Percentiles rank a stretch among this genome's conserved stretches.
Evolutionary conservation across 2,888 invertebrate species (phyloP).

Genomic region (Vanessa cardui): DNA sequence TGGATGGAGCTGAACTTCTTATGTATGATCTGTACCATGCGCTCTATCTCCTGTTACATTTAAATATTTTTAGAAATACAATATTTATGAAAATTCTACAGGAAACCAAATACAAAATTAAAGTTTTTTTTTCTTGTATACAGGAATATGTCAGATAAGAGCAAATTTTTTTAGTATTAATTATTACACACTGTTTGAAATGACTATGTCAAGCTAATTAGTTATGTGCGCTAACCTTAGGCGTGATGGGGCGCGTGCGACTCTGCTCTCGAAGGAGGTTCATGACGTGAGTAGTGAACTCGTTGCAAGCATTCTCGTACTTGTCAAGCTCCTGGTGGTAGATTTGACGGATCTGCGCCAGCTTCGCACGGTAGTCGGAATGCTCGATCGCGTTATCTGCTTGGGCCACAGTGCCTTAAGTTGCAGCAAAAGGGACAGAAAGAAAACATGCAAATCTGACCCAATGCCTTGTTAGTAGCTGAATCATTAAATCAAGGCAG

Average conservation of each 20-base stretch:
- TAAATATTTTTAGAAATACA: neutral
- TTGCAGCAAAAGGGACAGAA: conserved; percentile 58
- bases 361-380: conserved; percentile 99
- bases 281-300: conserved; percentile 99
- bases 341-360: conserved; percentile 99
- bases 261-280: conserved; percentile 98
- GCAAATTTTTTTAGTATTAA: too few species aligned
- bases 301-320: conserved; percentile 99
- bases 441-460: conserved; percentile 61
- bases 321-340: conserved; percentile 99
- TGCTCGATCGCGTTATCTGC: conserved; percentile 99
- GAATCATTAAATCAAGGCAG: neutral
- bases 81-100: too few species aligned
- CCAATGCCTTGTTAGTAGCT: conserved; percentile 39
- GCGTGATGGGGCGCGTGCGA: conserved; percentile 98
- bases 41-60: conserved; percentile 91
- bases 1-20: conserved; percentile 99
- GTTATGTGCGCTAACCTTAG: conserved; percentile 82
- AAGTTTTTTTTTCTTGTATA: too few species aligned
- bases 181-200: too few species aligned
- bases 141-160: too few species aligned
- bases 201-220: too few species aligned
- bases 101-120: too few species aligned
- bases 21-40: conserved; percentile 99
- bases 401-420: conserved; percentile 86